A percentile compares a stretch with the other conserved stretches of the same genome.
These are phyloP conservation scores for Galbula dea DNA, from an alignment of 2,113 vertebrate species.

Conservation along the genomic window DNA sequence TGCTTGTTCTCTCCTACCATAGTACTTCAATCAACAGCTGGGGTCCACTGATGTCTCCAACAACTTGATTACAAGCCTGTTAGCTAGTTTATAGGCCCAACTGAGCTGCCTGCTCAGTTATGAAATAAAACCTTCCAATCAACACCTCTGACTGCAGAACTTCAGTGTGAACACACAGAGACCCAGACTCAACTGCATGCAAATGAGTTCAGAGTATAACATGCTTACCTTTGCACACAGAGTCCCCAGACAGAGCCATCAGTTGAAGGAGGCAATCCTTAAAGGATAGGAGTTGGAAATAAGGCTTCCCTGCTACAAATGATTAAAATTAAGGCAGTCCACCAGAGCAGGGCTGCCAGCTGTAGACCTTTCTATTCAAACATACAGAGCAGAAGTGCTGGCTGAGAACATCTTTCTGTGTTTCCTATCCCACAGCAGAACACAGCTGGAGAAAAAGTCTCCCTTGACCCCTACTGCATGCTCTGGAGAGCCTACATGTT, in stretches of 20 bases:
- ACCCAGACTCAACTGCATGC: neutral
- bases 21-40: neutral
- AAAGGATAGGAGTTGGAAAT: neutral
- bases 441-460: neutral
- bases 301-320: neutral
- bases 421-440: neutral
- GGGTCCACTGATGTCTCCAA: neutral
- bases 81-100: neutral
- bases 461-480: neutral
- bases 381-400: neutral
- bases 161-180: neutral
- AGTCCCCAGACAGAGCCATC: neutral
- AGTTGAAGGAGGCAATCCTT: neutral
- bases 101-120: neutral
- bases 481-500: accelerated
- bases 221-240: neutral
- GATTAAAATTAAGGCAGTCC: neutral
- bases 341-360: neutral
- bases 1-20: neutral
- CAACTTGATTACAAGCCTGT: neutral
- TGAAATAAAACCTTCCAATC: neutral
- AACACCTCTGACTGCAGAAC: neutral
- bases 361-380: neutral
- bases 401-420: neutral
- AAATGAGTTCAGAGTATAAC: neutral